Conservation (phyloP, 2,888 invertebrate genomes). For the Tipula unca region DNA sequence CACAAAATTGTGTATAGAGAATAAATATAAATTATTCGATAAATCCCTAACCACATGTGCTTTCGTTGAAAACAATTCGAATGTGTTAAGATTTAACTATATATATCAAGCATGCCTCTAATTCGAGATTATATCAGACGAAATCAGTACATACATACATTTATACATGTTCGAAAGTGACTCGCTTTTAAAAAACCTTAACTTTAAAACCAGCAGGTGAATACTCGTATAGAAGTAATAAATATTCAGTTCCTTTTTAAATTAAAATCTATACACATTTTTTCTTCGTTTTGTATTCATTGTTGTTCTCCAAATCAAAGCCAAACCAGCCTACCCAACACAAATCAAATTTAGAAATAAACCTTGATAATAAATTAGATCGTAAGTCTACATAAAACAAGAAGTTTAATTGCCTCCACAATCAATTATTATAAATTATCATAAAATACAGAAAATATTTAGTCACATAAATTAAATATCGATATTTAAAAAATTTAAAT, state of each 20-base stretch:
- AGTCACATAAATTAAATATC: neutral
- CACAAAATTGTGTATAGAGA: neutral
- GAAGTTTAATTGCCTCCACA: neutral
- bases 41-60: neutral
- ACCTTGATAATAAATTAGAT: slow-evolving; percentile 4
- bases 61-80: neutral
- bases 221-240: neutral
- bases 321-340: neutral
- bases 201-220: neutral
- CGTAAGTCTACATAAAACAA: neutral
- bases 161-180: neutral
- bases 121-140: neutral
- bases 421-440: slow-evolving; percentile 14
- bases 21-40: neutral
- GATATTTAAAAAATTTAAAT: neutral
- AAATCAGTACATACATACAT: neutral
- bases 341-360: neutral
- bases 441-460: neutral
- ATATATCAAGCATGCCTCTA: neutral
- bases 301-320: neutral
- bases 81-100: neutral
- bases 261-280: neutral
- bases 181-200: neutral
- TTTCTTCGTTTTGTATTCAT: neutral
- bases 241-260: neutral